Conservation (phyloP, 2,113 vertebrate genomes). For the Arothron firmamentum region DNA sequence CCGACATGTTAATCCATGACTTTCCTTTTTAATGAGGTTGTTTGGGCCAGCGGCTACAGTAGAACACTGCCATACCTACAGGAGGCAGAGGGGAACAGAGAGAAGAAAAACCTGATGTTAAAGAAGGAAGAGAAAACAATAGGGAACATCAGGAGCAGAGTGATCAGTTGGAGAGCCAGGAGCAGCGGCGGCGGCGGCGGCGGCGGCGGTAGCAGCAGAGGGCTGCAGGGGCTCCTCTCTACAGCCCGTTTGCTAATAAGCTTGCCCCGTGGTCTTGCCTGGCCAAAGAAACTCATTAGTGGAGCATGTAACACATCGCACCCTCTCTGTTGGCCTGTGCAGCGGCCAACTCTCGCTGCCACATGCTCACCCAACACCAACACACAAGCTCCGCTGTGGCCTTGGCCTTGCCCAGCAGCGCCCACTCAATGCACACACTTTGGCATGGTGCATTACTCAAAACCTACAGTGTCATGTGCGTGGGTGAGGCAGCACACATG, state of each 20-base stretch:
- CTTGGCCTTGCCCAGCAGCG: constrained; percentile 49
- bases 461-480: constrained; percentile 51
- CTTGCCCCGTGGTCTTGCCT: constrained; percentile 44
- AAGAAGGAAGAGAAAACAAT: neutral
- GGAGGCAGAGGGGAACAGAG: constrained; percentile 10
- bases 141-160: neutral
- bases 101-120: neutral
- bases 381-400: constrained; percentile 44
- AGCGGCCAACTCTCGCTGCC: constrained; percentile 46
- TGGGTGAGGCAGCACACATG: constrained; percentile 54
- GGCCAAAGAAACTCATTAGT: constrained; percentile 64
- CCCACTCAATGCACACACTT: constrained; percentile 53
- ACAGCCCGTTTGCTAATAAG: constrained; percentile 61
- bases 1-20: constrained; percentile 30
- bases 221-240: constrained; percentile 41
- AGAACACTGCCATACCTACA: constrained; percentile 22
- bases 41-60: constrained; percentile 24
- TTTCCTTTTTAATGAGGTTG: constrained; percentile 38
- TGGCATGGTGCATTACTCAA: constrained; percentile 27
- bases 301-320: constrained; percentile 54
- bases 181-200: constrained; percentile 10
- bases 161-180: constrained; percentile 21
- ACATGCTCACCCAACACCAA: constrained; percentile 51
- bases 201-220: constrained; percentile 22
- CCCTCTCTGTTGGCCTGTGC: constrained; percentile 48